These are phyloP conservation scores for Empis livida DNA, from an alignment of 2,888 invertebrate species.

Conservation along the genomic window DNA sequence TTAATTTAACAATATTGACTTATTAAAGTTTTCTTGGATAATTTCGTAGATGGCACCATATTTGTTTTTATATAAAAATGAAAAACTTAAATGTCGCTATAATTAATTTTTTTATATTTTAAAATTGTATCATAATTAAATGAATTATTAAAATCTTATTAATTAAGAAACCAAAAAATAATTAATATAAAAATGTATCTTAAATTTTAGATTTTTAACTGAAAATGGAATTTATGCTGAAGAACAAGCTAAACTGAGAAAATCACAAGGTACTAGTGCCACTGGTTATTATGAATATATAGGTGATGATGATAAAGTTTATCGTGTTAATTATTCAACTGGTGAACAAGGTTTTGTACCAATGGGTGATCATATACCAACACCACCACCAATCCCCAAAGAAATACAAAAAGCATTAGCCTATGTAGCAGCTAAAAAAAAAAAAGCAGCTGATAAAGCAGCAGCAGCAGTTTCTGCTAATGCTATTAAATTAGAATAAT, in stretches of 20 bases:
- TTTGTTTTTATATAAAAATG: too few relatives aligned
- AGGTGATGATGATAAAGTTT: slow-evolving; percentile 45
- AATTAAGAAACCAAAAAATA: too few relatives aligned
- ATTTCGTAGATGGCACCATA: too few relatives aligned
- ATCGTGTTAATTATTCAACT: slow-evolving; percentile 41
- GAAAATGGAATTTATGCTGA: slow-evolving; percentile 43
- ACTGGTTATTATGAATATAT: slow-evolving; percentile 55
- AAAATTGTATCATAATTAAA: not conserved
- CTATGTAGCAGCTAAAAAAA: slow-evolving; percentile 43
- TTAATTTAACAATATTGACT: too few relatives aligned
- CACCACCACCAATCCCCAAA: slow-evolving; percentile 58
- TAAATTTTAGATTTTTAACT: slow-evolving; percentile 38
- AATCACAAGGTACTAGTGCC: slow-evolving; percentile 41
- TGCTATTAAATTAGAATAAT: too few relatives aligned
- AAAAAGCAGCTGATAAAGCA: slow-evolving; percentile 15
- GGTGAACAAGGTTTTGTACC: slow-evolving; percentile 42
- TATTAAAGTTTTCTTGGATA: too few relatives aligned
- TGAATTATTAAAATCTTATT: too few relatives aligned
- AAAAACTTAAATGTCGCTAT: too few relatives aligned
- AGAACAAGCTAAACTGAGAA: slow-evolving; percentile 43
- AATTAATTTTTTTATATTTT: too few relatives aligned
- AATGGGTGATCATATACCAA: slow-evolving; percentile 53
- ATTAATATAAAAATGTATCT: too few relatives aligned
- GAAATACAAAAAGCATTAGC: slow-evolving; percentile 60
- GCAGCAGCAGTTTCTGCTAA: slow-evolving; percentile 24